Evolutionary conservation across 2,888 invertebrate genomes (phyloP).

Genomic region (Heliconius sara): DNA sequence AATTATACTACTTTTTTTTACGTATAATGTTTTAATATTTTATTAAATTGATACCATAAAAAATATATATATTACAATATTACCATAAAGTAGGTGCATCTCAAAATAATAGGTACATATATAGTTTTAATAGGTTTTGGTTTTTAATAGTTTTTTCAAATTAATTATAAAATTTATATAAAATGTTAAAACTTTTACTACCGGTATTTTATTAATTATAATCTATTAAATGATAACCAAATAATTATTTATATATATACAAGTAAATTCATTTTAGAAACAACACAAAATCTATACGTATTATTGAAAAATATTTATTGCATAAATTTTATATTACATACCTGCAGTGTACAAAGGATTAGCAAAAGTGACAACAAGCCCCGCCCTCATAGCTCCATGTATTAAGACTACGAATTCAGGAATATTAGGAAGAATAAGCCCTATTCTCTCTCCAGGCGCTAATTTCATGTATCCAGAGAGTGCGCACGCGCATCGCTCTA

Average conservation of each 20-base stretch:
- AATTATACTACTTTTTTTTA: not conserved
- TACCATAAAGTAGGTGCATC: no score
- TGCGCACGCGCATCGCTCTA: constrained; percentile 84
- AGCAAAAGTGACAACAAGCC: constrained; percentile 86
- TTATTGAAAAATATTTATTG: not conserved
- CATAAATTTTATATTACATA: constrained; percentile 55
- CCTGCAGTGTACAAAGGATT: constrained; percentile 88
- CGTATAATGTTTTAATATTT: not conserved
- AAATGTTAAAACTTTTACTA: no score
- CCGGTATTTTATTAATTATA: not conserved
- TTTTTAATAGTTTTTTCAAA: not conserved
- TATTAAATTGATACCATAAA: not conserved
- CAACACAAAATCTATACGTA: not conserved
- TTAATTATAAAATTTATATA: no score
- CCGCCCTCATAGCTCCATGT: constrained; percentile 87
- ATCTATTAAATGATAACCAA: not conserved
- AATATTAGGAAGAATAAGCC: constrained; percentile 87
- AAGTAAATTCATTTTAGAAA: not conserved
- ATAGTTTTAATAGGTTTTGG: not conserved
- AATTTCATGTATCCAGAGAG: constrained; percentile 83
- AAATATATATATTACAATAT: no score
- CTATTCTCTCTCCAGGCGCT: constrained; percentile 86
- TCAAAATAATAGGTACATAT: not conserved
- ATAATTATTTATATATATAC: not conserved
- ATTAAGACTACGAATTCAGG: constrained; percentile 88